Conservation (phyloP, 1,140 invertebrate genomes). For the Monomorium pharaonis region DNA sequence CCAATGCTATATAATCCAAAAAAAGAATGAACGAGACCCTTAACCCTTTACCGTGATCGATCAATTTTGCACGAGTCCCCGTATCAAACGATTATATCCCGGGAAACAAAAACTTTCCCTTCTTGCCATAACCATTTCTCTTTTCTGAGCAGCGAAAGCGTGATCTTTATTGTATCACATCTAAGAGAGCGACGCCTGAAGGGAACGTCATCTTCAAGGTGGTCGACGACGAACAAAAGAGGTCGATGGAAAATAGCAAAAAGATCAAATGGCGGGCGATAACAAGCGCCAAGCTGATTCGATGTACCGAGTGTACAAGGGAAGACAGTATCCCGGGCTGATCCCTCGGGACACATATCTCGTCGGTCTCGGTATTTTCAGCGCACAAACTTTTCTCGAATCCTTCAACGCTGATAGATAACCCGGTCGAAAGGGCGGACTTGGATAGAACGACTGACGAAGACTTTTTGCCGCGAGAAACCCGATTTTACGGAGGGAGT, state of each 20-base stretch:
- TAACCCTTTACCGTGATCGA: not conserved
- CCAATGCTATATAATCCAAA: constrained; percentile 4
- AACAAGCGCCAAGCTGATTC: constrained; percentile 67
- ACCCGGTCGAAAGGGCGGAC: constrained; percentile 34
- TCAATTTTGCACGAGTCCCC: not conserved
- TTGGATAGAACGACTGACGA: constrained; percentile 36
- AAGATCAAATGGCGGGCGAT: constrained; percentile 64
- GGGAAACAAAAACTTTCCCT: constrained; percentile 1
- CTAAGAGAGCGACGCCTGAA: not conserved
- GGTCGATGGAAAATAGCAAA: constrained; percentile 55
- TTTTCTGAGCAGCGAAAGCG: not conserved
- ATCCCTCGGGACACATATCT: constrained; percentile 57
- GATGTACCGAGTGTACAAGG: constrained; percentile 48
- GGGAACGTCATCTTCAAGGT: constrained; percentile 32
- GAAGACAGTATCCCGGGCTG: constrained; percentile 9
- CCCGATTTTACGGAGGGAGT: not conserved
- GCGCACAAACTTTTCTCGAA: constrained; percentile 53
- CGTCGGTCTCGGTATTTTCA: constrained; percentile 51
- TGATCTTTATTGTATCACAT: constrained; percentile 26
- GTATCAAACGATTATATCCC: constrained; percentile 10
- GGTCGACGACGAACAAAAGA: constrained; percentile 41
- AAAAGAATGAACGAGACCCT: not conserved
- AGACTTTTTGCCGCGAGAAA: constrained; percentile 20
- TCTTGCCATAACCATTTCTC: not conserved
- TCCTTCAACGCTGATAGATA: constrained; percentile 65